Conservation (phyloP, 2,113 vertebrate genomes). For the Ptilorrhoa leucosticta region DNA sequence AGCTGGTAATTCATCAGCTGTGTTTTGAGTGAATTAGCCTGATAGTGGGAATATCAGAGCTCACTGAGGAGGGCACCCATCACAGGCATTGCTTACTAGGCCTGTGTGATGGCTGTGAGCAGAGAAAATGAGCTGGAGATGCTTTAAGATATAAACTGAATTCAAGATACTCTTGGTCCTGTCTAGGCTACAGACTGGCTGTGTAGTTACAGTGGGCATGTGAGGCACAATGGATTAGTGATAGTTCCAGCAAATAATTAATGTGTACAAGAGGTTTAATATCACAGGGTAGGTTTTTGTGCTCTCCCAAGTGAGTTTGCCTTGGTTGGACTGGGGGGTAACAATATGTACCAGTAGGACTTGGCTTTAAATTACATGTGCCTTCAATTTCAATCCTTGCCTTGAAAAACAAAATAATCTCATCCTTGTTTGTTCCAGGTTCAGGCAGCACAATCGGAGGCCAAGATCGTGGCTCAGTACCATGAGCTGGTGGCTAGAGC, state of each 20-base stretch:
- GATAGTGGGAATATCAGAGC: neutral
- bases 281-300: neutral
- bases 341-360: neutral
- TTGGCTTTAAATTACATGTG: neutral
- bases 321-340: neutral
- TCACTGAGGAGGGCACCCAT: neutral
- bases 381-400: neutral
- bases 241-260: neutral
- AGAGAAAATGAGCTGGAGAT: neutral
- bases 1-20: neutral
- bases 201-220: accelerated
- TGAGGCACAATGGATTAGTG: neutral
- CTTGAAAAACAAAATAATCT: neutral
- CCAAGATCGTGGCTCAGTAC: constrained; percentile 92
- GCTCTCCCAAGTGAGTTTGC: neutral
- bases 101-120: neutral
- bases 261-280: neutral
- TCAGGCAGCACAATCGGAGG: constrained; percentile 87
- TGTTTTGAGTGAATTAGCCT: neutral
- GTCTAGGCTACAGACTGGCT: neutral
- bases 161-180: neutral
- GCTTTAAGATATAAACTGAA: neutral
- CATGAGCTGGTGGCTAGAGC: constrained; percentile 90
- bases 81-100: neutral
- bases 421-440: constrained; percentile 71